phyloP scores from a whole-genome alignment of 2,888 invertebrate genomes.

The Octonoba sinensis region DNA sequence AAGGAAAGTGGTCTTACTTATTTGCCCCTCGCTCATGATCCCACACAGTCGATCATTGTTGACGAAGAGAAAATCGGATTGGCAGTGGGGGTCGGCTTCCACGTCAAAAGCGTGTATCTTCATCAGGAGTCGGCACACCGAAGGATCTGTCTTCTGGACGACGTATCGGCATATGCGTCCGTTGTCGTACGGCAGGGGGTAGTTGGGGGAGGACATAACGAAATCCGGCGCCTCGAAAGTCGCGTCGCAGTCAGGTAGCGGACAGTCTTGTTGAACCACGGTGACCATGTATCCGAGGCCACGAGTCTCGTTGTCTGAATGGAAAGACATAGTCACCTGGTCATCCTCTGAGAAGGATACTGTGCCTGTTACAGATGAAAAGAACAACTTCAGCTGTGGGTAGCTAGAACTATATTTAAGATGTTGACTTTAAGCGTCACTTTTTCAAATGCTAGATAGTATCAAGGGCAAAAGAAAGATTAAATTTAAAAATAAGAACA shows the following conservation, averaged over 20 bases:
- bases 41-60: slow-evolving; percentile 58
- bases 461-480: too few relatives aligned
- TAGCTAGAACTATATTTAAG: too few relatives aligned
- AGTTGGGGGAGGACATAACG: slow-evolving; percentile 49
- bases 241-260: slow-evolving; percentile 50
- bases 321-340: slow-evolving; percentile 63
- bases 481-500: too few relatives aligned
- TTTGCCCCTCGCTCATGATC: slow-evolving; percentile 52
- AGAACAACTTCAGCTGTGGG: neutral
- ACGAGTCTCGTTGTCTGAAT: slow-evolving; percentile 58
- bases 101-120: slow-evolving; percentile 54
- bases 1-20: slow-evolving; percentile 32
- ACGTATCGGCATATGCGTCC: slow-evolving; percentile 50
- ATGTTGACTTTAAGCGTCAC: too few relatives aligned
- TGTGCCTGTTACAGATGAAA: slow-evolving; percentile 32
- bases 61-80: slow-evolving; percentile 42
- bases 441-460: too few relatives aligned
- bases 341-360: slow-evolving; percentile 51
- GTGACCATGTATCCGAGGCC: slow-evolving; percentile 65
- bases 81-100: slow-evolving; percentile 56
- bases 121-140: slow-evolving; percentile 56
- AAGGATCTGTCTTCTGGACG: slow-evolving; percentile 40
- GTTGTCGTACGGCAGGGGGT: slow-evolving; percentile 60
- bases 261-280: slow-evolving; percentile 63
- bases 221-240: slow-evolving; percentile 39